phyloP scores from a whole-genome alignment of 2,797 vertebrate genomes.

The Sebastes matsubarae region DNA sequence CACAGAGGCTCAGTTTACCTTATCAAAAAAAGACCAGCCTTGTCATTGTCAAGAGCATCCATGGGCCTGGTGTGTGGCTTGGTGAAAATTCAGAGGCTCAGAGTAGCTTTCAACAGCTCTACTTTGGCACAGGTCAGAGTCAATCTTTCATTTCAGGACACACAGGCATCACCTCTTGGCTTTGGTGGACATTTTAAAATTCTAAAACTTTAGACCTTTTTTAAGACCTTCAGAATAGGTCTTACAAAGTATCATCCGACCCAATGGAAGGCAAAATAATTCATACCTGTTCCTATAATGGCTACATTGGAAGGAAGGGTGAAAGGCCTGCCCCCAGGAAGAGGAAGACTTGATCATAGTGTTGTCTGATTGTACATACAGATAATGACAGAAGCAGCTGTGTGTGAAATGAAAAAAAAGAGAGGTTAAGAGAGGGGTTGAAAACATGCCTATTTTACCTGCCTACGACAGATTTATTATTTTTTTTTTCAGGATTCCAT shows the following conservation, averaged over 20 bases:
- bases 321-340: not conserved
- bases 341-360: no score
- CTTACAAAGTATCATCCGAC: not conserved
- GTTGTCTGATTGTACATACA: no score
- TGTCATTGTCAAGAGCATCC: not conserved
- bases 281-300: not conserved
- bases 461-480: no score
- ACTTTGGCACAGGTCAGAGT: not conserved
- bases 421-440: not conserved
- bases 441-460: no score
- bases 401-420: no score
- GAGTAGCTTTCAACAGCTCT: not conserved
- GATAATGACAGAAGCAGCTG: no score
- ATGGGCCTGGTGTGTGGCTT: not conserved
- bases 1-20: not conserved
- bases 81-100: not conserved
- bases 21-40: not conserved
- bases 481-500: no score
- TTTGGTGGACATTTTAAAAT: not conserved
- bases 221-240: not conserved
- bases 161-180: not conserved
- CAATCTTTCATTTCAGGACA: not conserved
- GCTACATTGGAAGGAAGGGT: not conserved
- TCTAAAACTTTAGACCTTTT: not conserved
- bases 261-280: not conserved